Evolutionary conservation across 2,113 vertebrate genomes (phyloP).

Genomic region (Daphoenositta chrysoptera): DNA sequence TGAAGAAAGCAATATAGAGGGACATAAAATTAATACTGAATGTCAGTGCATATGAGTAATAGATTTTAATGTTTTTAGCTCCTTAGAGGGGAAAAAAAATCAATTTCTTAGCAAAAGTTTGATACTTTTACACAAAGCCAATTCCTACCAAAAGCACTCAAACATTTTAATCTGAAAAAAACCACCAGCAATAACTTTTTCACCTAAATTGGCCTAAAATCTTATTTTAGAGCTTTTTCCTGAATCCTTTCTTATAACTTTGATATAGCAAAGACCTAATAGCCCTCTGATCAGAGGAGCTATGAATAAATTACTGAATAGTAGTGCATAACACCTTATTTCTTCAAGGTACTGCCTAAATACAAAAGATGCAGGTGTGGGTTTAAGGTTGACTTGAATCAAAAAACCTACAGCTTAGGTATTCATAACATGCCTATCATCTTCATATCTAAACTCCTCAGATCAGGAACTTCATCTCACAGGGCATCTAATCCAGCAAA

Average conservation of each 20-base stretch:
- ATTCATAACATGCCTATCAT: background rate
- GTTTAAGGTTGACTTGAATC: background rate
- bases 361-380: background rate
- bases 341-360: background rate
- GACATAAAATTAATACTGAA: constrained; percentile 28
- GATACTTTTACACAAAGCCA: background rate
- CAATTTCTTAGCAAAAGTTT: constrained; percentile 2
- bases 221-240: background rate
- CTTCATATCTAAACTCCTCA: background rate
- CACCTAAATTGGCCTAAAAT: background rate
- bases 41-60: background rate
- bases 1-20: background rate
- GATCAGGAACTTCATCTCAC: background rate
- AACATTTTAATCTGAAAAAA: background rate
- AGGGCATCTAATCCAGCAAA: background rate
- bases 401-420: background rate
- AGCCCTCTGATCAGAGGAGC: background rate
- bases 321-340: background rate
- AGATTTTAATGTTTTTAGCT: background rate
- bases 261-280: background rate
- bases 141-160: background rate
- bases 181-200: background rate
- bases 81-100: background rate
- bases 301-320: background rate
- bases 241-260: background rate